Evolutionary conservation across 2,888 invertebrate species (phyloP).

Genomic region (Thera obeliscata): DNA sequence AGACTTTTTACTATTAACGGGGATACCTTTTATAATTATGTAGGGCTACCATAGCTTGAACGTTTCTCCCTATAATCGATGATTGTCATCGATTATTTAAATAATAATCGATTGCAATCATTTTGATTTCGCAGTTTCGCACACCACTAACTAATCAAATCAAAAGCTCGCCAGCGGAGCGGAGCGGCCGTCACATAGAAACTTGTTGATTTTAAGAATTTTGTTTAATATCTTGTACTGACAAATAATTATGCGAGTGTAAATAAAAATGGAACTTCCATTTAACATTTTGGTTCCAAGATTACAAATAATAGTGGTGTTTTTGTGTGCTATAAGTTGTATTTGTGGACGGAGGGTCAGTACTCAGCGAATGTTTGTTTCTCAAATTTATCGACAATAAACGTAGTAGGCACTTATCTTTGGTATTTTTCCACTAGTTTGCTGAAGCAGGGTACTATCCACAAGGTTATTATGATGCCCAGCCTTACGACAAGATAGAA

Average conservation of each 20-base stretch:
- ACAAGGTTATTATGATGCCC: constrained; percentile 48
- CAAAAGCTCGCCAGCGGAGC: not conserved
- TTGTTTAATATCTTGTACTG: constrained; percentile 22
- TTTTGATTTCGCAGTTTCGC: too few species aligned
- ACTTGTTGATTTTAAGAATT: constrained; percentile 52
- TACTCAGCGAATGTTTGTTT: constrained; percentile 19
- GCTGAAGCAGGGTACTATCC: constrained; percentile 62
- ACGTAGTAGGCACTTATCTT: constrained; percentile 4
- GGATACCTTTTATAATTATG: too few species aligned
- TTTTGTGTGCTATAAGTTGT: constrained; percentile 48
- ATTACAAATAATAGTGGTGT: constrained; percentile 47
- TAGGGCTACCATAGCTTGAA: too few species aligned
- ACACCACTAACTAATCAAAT: too few species aligned
- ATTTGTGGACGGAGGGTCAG: constrained; percentile 63
- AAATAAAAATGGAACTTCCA: constrained; percentile 50
- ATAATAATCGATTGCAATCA: too few species aligned
- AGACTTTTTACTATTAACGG: too few species aligned
- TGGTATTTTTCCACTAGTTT: constrained; percentile 52
- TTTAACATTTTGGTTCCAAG: constrained; percentile 38
- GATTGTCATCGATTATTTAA: too few species aligned
- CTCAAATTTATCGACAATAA: not conserved
- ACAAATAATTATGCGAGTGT: constrained; percentile 18
- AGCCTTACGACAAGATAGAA: constrained; percentile 41
- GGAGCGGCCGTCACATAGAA: constrained; percentile 9
- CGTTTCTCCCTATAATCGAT: too few species aligned